Evolutionary conservation across 1,140 invertebrate genomes (phyloP), one percentile per base, ranked within the genome.

Genomic region (Plutomurus gul): DNA sequence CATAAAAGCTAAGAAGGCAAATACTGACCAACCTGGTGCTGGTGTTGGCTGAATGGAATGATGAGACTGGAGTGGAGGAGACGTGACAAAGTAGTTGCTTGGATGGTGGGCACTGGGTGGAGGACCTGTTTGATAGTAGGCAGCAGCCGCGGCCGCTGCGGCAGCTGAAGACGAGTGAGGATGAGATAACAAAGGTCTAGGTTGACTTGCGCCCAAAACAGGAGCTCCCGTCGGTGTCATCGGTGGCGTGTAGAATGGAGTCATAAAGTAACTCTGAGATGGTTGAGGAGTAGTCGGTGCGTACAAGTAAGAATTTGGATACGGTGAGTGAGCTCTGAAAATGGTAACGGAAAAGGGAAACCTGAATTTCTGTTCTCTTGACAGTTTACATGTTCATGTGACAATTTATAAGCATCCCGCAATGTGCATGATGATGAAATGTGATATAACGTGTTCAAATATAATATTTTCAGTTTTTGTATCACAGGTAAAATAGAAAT

Each of bases 21-120:
- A 83, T 82, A 83, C 82, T 75, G 78, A 83, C 82, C 82, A 83
- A 83, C 82, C 82, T 83, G 82, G 82, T 82, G 80, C 76, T 81
- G 80, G 25, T 56, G 81, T 47, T 18, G 80, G 65, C 25, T 49
- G 80, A 40, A 81, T 78, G 77, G 80, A 81, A 79, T 81, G 79
- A 77, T 81, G 82, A 43, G 77, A 78, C 49, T 77, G 82, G 49
- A 22, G 79, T 27, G 39, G 71, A 20, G 33, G 75, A 71, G 81
- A 37, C 20, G 75, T 46, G 6, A 79, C 71, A 20, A 76, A 81
- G 25, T 81, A 78, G 75, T 76, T 81, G 51, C 72, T 78, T 13
- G 39, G 40, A 71, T 49, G 71, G 27, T 71, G 75, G 37, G 47
- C 74, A 74, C 51, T 76, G 46, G 76, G 65, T 5, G 60, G 65